These are phyloP conservation scores for Liparis tanakae DNA, from an alignment of 2,797 vertebrate species.

Conservation along the genomic window DNA sequence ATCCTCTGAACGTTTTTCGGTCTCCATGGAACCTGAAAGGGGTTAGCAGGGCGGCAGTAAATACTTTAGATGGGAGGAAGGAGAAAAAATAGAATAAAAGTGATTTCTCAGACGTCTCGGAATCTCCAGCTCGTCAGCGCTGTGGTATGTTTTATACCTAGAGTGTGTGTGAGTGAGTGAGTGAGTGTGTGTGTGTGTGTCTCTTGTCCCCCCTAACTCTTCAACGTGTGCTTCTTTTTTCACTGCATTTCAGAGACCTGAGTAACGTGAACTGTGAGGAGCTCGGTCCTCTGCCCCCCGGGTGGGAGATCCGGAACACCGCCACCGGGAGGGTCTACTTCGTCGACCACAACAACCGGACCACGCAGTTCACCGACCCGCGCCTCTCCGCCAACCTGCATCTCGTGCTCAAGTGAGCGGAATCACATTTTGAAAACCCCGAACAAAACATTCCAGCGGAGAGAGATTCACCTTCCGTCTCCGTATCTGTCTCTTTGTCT, in stretches of 20 bases:
- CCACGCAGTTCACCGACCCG: slow-evolving; percentile 98
- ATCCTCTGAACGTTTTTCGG: slow-evolving; percentile 57
- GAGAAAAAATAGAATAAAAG: slow-evolving; percentile 64
- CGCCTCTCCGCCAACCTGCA: slow-evolving; percentile 97
- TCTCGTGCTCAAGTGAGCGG: slow-evolving; percentile 92
- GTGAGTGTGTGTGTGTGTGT: background rate
- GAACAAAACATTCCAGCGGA: background rate
- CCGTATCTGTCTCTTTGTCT: slow-evolving; percentile 15
- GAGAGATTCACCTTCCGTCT: slow-evolving; percentile 36
- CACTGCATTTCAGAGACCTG: slow-evolving; percentile 91
- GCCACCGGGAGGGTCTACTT: slow-evolving; percentile 98
- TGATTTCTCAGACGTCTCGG: slow-evolving; percentile 83
- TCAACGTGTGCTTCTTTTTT: slow-evolving; percentile 11
- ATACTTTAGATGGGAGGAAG: slow-evolving; percentile 75
- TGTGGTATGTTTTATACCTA: slow-evolving; percentile 62
- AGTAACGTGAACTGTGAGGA: slow-evolving; percentile 99
- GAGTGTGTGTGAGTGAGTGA: too few species aligned
- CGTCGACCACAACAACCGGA: slow-evolving; percentile 99
- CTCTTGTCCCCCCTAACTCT: background rate
- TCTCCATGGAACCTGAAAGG: slow-evolving; percentile 78
- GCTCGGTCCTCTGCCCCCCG: slow-evolving; percentile 90
- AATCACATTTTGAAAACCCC: background rate
- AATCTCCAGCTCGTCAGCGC: slow-evolving; percentile 65
- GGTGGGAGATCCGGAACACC: slow-evolving; percentile 88
- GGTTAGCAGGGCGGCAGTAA: slow-evolving; percentile 82